phyloP scores from a whole-genome alignment of 2,113 vertebrate genomes.

The Sinocyclocheilus anophthalmus region DNA sequence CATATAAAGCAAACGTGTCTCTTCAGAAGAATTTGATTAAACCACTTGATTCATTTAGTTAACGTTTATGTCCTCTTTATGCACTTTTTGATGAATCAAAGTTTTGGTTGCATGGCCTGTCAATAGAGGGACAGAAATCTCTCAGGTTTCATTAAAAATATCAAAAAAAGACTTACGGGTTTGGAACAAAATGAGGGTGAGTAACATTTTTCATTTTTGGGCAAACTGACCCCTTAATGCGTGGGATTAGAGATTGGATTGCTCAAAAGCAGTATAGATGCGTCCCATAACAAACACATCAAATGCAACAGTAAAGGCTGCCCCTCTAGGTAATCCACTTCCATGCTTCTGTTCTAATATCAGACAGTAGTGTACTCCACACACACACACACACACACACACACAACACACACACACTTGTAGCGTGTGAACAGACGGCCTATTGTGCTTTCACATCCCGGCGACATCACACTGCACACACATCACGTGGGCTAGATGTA shows the following conservation, averaged over 20 bases:
- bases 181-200: background rate
- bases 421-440: conserved; percentile 55
- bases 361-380: background rate
- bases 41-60: background rate
- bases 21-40: background rate
- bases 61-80: background rate
- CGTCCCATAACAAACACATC: background rate
- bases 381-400: conserved; percentile 56
- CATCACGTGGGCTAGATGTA: conserved; percentile 49
- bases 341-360: background rate
- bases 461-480: conserved; percentile 44
- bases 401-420: conserved; percentile 53
- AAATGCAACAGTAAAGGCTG: background rate
- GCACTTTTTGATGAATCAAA: background rate
- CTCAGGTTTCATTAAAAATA: background rate
- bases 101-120: background rate
- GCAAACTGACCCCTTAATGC: background rate
- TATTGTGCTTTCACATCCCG: conserved; percentile 61
- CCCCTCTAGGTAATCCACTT: background rate
- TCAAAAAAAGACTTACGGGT: background rate
- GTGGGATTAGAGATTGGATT: background rate
- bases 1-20: background rate
- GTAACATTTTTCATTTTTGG: background rate
- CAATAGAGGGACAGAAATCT: background rate
- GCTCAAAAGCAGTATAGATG: background rate